phyloP scores from a whole-genome alignment of 2,113 vertebrate genomes.

The Genyomyrus donnyi region DNA sequence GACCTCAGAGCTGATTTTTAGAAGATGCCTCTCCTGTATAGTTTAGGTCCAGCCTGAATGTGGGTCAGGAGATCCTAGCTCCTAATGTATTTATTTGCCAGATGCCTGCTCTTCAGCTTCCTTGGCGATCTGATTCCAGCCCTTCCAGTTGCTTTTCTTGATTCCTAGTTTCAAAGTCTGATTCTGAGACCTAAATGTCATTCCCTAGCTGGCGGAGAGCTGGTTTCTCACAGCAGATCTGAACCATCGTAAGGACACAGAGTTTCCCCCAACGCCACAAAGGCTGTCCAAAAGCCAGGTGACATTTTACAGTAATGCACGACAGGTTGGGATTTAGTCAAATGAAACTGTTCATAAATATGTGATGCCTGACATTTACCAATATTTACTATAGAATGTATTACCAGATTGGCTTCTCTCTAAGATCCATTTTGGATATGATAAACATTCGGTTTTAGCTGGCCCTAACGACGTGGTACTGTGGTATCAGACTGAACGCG shows the following conservation, averaged over 20 bases:
- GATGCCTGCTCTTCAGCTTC: neutral
- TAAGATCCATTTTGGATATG: neutral
- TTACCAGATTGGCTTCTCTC: constrained; percentile 16
- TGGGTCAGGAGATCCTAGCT: neutral
- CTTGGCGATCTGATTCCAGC: neutral
- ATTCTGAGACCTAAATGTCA: neutral
- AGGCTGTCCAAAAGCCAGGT: constrained; percentile 55
- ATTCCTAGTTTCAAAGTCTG: neutral
- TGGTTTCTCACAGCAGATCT: neutral
- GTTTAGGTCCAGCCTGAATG: neutral
- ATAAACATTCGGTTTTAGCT: neutral
- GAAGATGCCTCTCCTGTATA: neutral
- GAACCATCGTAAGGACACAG: neutral
- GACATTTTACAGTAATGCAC: constrained; percentile 59
- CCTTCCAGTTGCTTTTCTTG: neutral
- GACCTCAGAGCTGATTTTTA: neutral
- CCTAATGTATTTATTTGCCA: neutral
- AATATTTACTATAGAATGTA: constrained; percentile 43
- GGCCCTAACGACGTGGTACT: neutral
- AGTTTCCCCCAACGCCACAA: neutral
- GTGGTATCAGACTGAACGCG: neutral
- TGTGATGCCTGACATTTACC: constrained; percentile 58
- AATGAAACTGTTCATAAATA: constrained; percentile 58
- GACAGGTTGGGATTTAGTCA: constrained; percentile 46
- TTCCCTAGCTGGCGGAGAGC: neutral